A percentile compares a stretch with the other conserved stretches of the same genome.
These are phyloP conservation scores for Zygaena filipendulae DNA, from an alignment of 2,888 invertebrate genomes.

Conservation along the genomic window DNA sequence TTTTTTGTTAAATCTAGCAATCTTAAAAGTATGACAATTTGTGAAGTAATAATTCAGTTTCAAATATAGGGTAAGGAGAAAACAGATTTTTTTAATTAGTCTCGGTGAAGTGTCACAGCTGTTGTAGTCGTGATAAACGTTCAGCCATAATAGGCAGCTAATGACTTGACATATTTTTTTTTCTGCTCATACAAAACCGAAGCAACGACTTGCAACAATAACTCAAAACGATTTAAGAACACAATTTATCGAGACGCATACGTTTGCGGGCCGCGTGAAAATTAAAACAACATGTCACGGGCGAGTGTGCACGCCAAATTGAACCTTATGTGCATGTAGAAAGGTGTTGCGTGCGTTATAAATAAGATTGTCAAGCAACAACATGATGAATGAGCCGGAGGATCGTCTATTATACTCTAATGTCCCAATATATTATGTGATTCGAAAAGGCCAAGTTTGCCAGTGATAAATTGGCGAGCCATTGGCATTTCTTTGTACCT, in stretches of 20 bases:
- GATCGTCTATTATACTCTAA: slow-evolving; percentile 59
- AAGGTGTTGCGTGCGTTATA: slow-evolving; percentile 13
- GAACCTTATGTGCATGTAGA: slow-evolving; percentile 6
- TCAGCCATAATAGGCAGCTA: too few relatives aligned
- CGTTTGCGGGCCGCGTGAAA: slow-evolving; percentile 23
- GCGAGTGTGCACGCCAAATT: slow-evolving; percentile 1
- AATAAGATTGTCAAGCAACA: slow-evolving; percentile 25
- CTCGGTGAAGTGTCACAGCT: too few relatives aligned
- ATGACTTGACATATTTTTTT: slow-evolving; percentile 26
- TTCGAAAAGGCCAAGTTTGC: slow-evolving; percentile 45
- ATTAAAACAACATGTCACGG: slow-evolving; percentile 8
- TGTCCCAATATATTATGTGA: slow-evolving; percentile 59
- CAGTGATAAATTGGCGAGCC: slow-evolving; percentile 46
- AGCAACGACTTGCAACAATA: slow-evolving; percentile 27
- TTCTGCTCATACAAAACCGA: slow-evolving; percentile 26
- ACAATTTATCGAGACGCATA: slow-evolving; percentile 37
- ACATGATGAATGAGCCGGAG: slow-evolving; percentile 51
- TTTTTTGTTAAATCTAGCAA: too few relatives aligned
- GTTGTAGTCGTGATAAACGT: too few relatives aligned
- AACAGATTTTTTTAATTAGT: too few relatives aligned
- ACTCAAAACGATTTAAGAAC: slow-evolving; percentile 30
- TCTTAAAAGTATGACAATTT: too few relatives aligned
- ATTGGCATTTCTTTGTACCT: slow-evolving; percentile 33
- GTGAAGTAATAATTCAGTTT: too few relatives aligned
- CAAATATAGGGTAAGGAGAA: too few relatives aligned